Percentiles rank a stretch among this genome's conserved stretches.
These are phyloP conservation scores for Phasianus colchicus DNA, from an alignment of 2,113 vertebrate species.

Conservation along the genomic window DNA sequence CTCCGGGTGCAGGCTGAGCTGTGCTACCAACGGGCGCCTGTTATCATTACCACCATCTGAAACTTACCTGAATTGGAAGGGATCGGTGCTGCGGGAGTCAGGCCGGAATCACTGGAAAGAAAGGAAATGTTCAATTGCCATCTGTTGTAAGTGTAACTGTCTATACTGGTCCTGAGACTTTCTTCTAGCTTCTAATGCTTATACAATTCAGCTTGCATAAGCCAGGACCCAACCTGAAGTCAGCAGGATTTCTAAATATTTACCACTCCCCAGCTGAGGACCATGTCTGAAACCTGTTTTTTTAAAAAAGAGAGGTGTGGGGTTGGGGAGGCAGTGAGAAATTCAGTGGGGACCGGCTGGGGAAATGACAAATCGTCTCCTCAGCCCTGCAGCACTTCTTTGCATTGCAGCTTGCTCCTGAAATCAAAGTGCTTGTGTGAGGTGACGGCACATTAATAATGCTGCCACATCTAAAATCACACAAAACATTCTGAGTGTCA, in stretches of 20 bases:
- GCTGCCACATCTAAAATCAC: constrained; percentile 18
- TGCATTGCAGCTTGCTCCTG: background rate
- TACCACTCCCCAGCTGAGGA: background rate
- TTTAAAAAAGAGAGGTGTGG: no score
- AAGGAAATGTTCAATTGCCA: constrained; percentile 25
- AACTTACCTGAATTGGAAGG: constrained; percentile 91
- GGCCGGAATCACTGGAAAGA: constrained; percentile 90
- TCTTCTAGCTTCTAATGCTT: background rate
- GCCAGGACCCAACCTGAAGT: background rate
- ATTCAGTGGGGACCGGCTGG: background rate
- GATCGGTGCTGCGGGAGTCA: constrained; percentile 88
- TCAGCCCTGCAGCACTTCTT: background rate
- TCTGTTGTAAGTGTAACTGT: background rate
- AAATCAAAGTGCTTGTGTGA: background rate
- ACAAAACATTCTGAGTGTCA: background rate
- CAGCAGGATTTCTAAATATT: background rate
- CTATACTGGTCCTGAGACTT: background rate
- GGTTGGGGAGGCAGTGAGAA: background rate
- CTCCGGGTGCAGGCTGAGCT: no score
- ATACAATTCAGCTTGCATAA: background rate
- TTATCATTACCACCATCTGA: background rate
- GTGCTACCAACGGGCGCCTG: no score
- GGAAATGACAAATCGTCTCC: background rate
- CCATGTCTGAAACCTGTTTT: background rate
- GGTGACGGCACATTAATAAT: constrained; percentile 9